These are phyloP conservation scores for Cantharis flavilabris DNA, from an alignment of 2,888 invertebrate genomes.

Conservation along the genomic window DNA sequence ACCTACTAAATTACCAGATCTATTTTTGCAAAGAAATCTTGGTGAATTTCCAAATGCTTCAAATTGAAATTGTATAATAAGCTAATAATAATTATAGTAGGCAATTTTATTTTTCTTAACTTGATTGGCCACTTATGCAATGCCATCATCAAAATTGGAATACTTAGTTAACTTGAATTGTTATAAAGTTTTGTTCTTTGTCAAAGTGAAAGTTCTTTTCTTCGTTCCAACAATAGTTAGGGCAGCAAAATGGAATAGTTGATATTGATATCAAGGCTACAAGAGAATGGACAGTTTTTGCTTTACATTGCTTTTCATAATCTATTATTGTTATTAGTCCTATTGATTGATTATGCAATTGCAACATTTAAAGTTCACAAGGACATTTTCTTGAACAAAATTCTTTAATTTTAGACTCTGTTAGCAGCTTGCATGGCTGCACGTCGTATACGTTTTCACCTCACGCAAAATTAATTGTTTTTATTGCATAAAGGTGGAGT, in stretches of 20 bases:
- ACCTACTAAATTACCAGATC: too few species aligned
- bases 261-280: conserved; percentile 22
- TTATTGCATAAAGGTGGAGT: conserved; percentile 6
- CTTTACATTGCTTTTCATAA: conserved; percentile 25
- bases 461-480: background rate
- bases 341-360: background rate
- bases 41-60: too few species aligned
- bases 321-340: background rate
- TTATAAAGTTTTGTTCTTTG: background rate
- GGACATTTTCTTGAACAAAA: background rate
- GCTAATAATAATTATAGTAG: too few species aligned
- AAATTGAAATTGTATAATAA: too few species aligned
- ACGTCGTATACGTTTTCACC: background rate
- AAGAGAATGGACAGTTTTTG: conserved; percentile 26
- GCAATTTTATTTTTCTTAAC: background rate
- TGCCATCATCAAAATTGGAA: background rate
- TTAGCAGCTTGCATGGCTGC: background rate
- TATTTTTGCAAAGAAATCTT: too few species aligned
- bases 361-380: background rate
- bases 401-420: background rate
- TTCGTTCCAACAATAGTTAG: background rate
- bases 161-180: background rate
- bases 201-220: background rate
- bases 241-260: background rate
- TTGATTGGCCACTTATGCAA: background rate